Conservation (phyloP, 2,113 vertebrate genomes). For the Apus apus region DNA sequence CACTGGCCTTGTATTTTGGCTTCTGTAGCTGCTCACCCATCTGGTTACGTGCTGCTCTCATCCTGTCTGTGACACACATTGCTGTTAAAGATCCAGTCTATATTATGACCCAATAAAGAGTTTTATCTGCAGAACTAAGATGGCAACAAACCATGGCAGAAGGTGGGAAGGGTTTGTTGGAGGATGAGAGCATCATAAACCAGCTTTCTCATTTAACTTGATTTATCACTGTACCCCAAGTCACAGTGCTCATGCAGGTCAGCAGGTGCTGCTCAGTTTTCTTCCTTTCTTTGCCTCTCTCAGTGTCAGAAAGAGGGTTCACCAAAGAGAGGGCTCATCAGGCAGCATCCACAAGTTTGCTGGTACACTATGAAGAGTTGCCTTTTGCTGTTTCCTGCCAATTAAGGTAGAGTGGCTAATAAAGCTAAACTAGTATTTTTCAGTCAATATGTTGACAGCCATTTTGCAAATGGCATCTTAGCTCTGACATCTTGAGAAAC, state of each 20-base stretch:
- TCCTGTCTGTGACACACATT: neutral
- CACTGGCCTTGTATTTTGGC: neutral
- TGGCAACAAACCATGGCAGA: slow-evolving; percentile 8
- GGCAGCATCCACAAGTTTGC: neutral
- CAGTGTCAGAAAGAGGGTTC: neutral
- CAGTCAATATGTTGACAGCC: neutral
- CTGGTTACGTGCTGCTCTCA: neutral
- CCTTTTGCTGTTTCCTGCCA: neutral
- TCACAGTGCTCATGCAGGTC: neutral
- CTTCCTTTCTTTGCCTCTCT: neutral
- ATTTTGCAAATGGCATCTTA: neutral
- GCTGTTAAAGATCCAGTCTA: neutral
- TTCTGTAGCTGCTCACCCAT: neutral
- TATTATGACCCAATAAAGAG: slow-evolving; percentile 37
- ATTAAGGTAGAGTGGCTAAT: neutral
- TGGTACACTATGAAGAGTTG: neutral
- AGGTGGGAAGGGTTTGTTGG: slow-evolving; percentile 2
- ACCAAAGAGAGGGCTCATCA: neutral
- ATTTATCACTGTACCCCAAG: slow-evolving; percentile 13
- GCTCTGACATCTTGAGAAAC: neutral
- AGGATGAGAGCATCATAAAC: slow-evolving; percentile 34
- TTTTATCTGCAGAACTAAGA: slow-evolving; percentile 48
- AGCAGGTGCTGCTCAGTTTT: slow-evolving; percentile 16
- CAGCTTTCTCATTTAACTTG: slow-evolving; percentile 31
- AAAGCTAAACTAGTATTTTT: neutral